phyloP scores from a whole-genome alignment of 2,888 invertebrate species.

The Chrysotoxum bicinctum region DNA sequence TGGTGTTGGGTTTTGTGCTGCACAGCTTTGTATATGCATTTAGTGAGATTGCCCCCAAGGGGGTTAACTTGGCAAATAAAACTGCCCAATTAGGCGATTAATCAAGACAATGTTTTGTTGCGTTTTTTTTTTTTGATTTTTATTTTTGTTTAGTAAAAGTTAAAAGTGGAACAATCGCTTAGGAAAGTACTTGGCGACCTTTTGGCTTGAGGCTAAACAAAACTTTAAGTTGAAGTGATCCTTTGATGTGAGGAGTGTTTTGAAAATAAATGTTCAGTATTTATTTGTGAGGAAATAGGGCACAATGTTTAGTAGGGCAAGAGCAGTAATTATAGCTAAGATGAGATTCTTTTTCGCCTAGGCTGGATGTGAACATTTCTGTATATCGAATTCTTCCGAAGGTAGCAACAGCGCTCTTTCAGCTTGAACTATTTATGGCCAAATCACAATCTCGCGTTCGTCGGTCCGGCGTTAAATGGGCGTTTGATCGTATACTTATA shows the following conservation, averaged over 20 bases:
- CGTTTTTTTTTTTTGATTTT: not conserved
- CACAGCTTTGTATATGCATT: not conserved
- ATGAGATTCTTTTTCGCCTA: not conserved
- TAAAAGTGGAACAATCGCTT: slow-evolving; percentile 24
- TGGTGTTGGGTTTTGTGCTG: slow-evolving; percentile 32
- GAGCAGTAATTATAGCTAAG: not conserved
- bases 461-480: no score
- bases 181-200: slow-evolving; percentile 14
- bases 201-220: not conserved
- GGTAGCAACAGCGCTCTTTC: not conserved
- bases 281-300: not conserved
- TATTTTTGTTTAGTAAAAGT: not conserved
- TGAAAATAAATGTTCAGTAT: not conserved
- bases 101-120: slow-evolving; percentile 33
- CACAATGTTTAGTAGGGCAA: not conserved
- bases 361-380: not conserved
- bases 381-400: not conserved
- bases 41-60: slow-evolving; percentile 39
- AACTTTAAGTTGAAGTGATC: not conserved
- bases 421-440: not conserved
- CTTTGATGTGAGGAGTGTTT: not conserved
- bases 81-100: slow-evolving; percentile 67
- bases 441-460: no score
- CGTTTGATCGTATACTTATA: no score
- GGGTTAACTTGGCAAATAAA: slow-evolving; percentile 61